Percentiles rank a stretch among this genome's conserved stretches.
These are phyloP conservation scores for Fulica atra DNA, from an alignment of 2,113 vertebrate genomes.

Conservation along the genomic window DNA sequence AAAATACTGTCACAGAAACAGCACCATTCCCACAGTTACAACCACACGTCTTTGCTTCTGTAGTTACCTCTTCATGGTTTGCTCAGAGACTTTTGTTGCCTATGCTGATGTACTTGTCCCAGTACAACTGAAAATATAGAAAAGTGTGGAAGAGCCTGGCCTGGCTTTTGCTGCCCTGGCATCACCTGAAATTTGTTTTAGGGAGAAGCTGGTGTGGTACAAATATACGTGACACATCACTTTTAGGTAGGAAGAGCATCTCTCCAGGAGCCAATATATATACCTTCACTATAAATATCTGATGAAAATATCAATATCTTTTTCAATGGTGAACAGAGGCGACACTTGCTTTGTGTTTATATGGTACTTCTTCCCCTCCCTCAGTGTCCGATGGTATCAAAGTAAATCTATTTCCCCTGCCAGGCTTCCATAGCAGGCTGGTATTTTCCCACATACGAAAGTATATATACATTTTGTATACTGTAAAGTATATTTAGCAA, in stretches of 20 bases:
- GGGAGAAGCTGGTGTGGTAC: background rate
- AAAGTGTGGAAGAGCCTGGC: background rate
- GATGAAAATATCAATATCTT: background rate
- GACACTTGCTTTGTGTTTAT: background rate
- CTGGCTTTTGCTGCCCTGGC: background rate
- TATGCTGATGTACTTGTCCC: background rate
- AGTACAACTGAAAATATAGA: background rate
- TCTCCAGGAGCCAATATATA: background rate
- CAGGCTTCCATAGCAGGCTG: background rate
- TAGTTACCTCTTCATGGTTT: background rate
- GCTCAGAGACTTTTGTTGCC: background rate
- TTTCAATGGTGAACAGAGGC: background rate
- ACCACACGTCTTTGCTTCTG: background rate
- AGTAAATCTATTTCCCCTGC: background rate
- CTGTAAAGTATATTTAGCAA: background rate
- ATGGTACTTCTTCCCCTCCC: background rate
- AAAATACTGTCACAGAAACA: background rate
- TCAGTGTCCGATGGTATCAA: fast-evolving
- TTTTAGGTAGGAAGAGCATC: background rate
- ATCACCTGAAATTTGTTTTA: background rate
- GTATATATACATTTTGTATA: background rate
- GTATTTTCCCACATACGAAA: background rate
- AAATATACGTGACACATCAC: background rate
- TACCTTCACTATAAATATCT: background rate
- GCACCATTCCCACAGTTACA: background rate